Evolutionary conservation across 37 sponge, comb jelly and placozoan species (phyloP), one percentile per base, ranked within the genome.

Genomic region (Sycon ciliatum): DNA sequence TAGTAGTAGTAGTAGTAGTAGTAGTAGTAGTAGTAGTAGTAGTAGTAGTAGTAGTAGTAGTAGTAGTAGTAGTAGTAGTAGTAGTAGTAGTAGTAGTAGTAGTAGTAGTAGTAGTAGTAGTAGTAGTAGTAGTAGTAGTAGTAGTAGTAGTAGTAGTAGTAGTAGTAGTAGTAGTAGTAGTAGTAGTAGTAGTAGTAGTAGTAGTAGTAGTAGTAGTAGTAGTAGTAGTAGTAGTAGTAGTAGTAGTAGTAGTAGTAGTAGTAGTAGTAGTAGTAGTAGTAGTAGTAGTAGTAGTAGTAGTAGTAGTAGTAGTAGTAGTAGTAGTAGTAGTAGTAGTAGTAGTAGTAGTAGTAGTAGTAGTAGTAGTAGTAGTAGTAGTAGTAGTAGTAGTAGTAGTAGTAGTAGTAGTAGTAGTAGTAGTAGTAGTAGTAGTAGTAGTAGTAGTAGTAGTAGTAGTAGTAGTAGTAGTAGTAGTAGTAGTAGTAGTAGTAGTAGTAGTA

Each of bases 21-120:
- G 52, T 46, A 46, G 52, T 46, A 46, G 52, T 46, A 46, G 52
- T 46, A 46, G 52, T 46, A 46, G 52, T 46, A 46, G 52, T 46
- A 46, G 52, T 46, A 46, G 52, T 46, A 46, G 52, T 46, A 46
- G 52, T 46, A 46, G 52, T 46, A 46, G 52, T 46, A 46, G 52
- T 46, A 46, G 52, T 46, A 46, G 52, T 46, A 46, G 52, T 46
- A 46, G 52, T 46, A 46, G 52, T 46, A 46, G 52, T 46, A 46
- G 52, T 46, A 46, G 52, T 46, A 46, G 52, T 46, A 46, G 52
- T 46, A 46, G 52, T 46, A 46, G 52, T 46, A 46, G 52, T 46
- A 46, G 52, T 46, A 46, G 52, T 46, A 46, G 52, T 46, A 46
- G 52, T 46, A 46, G 52, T 46, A 46, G 52, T 46, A 46, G 52